Base-by-base conservation (phyloP, 2,797 vertebrate species). In the Pipistrellus pygmaeus region DNA sequence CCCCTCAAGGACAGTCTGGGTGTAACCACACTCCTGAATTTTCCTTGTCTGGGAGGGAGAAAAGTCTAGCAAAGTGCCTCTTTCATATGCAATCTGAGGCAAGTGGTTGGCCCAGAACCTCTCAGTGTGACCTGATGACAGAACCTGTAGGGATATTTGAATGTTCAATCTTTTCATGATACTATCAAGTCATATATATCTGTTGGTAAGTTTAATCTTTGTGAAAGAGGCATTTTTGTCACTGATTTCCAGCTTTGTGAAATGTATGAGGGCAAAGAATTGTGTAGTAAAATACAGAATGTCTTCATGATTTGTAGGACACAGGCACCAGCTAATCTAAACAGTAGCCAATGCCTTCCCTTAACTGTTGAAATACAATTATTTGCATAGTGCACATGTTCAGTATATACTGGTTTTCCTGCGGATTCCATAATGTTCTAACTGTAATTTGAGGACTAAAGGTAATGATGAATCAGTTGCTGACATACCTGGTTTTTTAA, bases 171-270 rank as follows among this genome's bases (percentile, higher is more conserved):
- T 69, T 75, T 46, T 12, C 13, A n/a, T 55, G 38, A 71, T 94
- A 86, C 57, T 90, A 48, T 32, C 72, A 66, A 27, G 38, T 86
- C 20, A 21, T 68, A 11, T 25, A 53, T 4, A 25, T 88, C 27
- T 92, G 23, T 51, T 84, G 48, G 21, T 84, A 77, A 84, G 73
- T 88, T 91, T 64, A 27, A 53, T 75, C 60, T 94, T 94, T 57
- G 15, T 72, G 15, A 66, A 55, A 60, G 27, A 66, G 38, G 10
- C 75, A 20, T 41, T 82, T 82, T 48, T 32, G 3, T 77, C 17
- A 46, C 27, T 0, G 38, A 69, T 11, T 6, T 73, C 23, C 15
- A 69, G 57, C 27, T 23, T 73, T 60, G 8, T 62, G 35, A 89
- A 35, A 48, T 9, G 3, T 10, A 18, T 53, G 48, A 94, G 41